Conservation (phyloP, 2,888 invertebrate genomes). For the Kryphioiulus occultus region DNA sequence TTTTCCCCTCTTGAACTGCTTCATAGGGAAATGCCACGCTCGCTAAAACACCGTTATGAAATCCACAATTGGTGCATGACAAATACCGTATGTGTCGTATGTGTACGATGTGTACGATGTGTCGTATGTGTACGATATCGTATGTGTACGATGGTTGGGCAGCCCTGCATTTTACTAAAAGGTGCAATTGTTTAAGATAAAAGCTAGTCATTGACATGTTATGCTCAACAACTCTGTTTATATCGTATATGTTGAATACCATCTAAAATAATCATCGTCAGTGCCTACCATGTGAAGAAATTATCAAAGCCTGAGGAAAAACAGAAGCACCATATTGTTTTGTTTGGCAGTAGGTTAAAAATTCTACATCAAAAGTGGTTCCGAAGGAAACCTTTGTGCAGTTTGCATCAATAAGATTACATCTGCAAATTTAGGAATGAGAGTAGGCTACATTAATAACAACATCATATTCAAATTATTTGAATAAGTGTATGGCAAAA, state of each 20-base stretch:
- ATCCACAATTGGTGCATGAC: neutral
- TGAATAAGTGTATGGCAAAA: too few relatives aligned
- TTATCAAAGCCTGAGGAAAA: neutral
- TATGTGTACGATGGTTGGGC: neutral
- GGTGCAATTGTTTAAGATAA: neutral
- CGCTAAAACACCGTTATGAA: neutral
- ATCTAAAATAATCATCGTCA: neutral
- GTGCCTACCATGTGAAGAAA: neutral
- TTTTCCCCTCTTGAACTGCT: neutral
- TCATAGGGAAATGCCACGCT: neutral
- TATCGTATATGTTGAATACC: neutral
- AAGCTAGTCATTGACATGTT: neutral
- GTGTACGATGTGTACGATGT: too few relatives aligned
- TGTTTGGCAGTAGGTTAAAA: neutral
- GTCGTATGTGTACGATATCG: too few relatives aligned
- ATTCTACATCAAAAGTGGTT: neutral
- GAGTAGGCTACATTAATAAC: neutral
- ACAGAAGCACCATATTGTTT: too few relatives aligned
- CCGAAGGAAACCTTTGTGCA: neutral
- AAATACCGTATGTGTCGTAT: too few relatives aligned
- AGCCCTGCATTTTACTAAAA: neutral
- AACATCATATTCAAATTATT: too few relatives aligned
- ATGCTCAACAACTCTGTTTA: neutral
- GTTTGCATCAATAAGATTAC: neutral
- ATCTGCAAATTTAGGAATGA: neutral